Base-by-base conservation (phyloP, 2,113 vertebrate genomes). In the Mesoclemmys tuberculata region DNA sequence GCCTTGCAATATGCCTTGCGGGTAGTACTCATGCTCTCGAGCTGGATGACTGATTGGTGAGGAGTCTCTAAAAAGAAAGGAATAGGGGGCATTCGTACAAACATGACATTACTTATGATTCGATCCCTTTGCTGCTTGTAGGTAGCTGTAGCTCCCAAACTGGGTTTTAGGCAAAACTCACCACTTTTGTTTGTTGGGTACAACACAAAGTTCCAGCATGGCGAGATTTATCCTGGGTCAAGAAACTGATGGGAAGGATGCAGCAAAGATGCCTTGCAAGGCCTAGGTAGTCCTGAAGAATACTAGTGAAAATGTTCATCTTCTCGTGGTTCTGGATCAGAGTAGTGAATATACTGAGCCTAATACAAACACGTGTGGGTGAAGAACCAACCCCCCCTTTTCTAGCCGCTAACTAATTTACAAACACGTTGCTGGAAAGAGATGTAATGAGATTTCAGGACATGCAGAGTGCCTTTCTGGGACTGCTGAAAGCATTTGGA, bases 381-480 rank as follows among this genome's bases (percentile, higher is more conserved):
- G 11, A 27, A 68, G 80, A 85, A 21, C 26, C 71, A 29, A 68
- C 74, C 54, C 22, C 80, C 19, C 77, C 79, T 19, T 58, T 55
- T 10, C 29, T 55, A 55, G 44, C 41, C 77, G 46, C 79, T 75
- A 41, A 77, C 71, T 86, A 77, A 75, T 51, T 41, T 55, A 52
- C 52, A 74, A 90, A 22, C 35, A 13, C 55, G 5, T 24, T 55
- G 75, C 21, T 5, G 29, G 3, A 2, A 77, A 90, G 29, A 46
- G 64, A 44, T 54, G 52, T 77, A 56, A 85, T 95, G 61, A 55
- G 83, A 4, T 92, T 93, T 90, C 88, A 88, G 54, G 95, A 71
- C 88, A 88, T 84, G 79, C 92, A 75, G 56, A 90, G 85, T 56
- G 85, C 56, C 90, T 83, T 79, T 95, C 78, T 86, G 84, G 61